Base-by-base conservation (phyloP, 1,140 invertebrate genomes). In the Aphelenchoides besseyi region DNA sequence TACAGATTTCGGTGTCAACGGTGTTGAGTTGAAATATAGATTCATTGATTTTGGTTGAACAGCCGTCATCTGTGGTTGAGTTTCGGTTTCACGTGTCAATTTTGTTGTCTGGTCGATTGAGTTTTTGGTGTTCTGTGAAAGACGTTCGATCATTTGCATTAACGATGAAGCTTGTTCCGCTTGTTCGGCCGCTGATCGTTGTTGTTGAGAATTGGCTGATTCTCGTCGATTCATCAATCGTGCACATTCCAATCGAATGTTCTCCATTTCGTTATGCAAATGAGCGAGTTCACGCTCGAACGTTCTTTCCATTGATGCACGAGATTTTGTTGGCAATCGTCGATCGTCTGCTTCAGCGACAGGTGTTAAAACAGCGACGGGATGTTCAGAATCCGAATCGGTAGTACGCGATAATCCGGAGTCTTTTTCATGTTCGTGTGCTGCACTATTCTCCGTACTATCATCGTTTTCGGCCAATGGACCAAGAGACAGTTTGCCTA, bases 231-330 rank as follows among this genome's bases (percentile, higher is more conserved):
- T 78, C 3, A 85, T 77, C 59, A 86, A 68, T 12, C 80, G 77
- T 69, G 85, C 85, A 77, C 88, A 88, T 76, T 89, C 87, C 32
- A 88, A 76, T 68, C 88, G 86, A 70, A 89, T 87, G 9, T 85
- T 85, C 72, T 87, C 85, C 87, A 89, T 89, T 79, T 89, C 88
- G 72, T 84, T 83, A 74, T 88, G 87, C 26, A 88, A 80, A 55
- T 85, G 77, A n/a, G 86, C 83, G 57, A 89, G 77, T 74, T 88
- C 88, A 35, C 81, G 73, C 55, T 89, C 88, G 30, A 88, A 81
- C 71, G 85, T 87, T 28, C 69, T 80, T 52, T 85, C 83, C 84
- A 86, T 53, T 69, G n/a, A 62, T 57, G 0, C 64, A 54, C 2
- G 48, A 36, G 69, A 71, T 26, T 28, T 64, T n/a, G 36, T 63